Percentiles rank a stretch among this genome's conserved stretches.
Evolutionary conservation across 2,797 vertebrate species (phyloP).

Genomic region (Malacoctenus gilli): DNA sequence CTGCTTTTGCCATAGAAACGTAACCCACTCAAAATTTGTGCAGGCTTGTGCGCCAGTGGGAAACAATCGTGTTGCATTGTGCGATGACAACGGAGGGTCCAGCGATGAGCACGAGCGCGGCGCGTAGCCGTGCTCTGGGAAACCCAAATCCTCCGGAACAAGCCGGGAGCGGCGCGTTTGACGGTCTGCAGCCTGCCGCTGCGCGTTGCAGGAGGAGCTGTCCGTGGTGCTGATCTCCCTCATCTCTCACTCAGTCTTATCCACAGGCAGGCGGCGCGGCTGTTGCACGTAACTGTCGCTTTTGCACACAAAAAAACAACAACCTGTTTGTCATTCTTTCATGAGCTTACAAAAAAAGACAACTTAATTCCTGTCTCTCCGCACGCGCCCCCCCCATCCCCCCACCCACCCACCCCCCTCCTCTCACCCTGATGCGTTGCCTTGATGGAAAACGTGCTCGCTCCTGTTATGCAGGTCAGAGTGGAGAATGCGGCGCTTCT

Average conservation of each 20-base stretch:
- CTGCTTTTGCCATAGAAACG: slow-evolving; percentile 74
- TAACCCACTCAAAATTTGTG: slow-evolving; percentile 76
- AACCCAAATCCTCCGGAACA: not conserved
- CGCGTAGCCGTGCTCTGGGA: not conserved
- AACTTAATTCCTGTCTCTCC: slow-evolving; percentile 34
- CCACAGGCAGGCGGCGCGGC: slow-evolving; percentile 33
- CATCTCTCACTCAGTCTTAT: slow-evolving; percentile 16
- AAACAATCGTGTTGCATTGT: slow-evolving; percentile 19
- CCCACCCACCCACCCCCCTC: no score
- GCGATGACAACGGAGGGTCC: not conserved
- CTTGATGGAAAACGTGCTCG: slow-evolving; percentile 26
- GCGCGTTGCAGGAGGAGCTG: slow-evolving; percentile 42
- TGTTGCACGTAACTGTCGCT: slow-evolving; percentile 31
- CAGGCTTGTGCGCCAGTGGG: slow-evolving; percentile 52
- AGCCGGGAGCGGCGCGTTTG: no score
- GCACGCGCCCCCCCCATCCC: no score
- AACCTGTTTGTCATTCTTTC: slow-evolving; percentile 31
- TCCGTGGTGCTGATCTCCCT: slow-evolving; percentile 63
- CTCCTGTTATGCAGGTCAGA: slow-evolving; percentile 60
- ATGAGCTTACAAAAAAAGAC: slow-evolving; percentile 9
- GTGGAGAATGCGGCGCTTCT: slow-evolving; percentile 54
- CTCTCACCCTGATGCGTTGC: slow-evolving; percentile 25
- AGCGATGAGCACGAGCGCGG: not conserved
- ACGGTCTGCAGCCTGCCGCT: slow-evolving; percentile 6
- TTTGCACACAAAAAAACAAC: no score